Evolutionary conservation across 1,140 invertebrate genomes (phyloP).

Genomic region (Scaptodrosophila lebanonensis): DNA sequence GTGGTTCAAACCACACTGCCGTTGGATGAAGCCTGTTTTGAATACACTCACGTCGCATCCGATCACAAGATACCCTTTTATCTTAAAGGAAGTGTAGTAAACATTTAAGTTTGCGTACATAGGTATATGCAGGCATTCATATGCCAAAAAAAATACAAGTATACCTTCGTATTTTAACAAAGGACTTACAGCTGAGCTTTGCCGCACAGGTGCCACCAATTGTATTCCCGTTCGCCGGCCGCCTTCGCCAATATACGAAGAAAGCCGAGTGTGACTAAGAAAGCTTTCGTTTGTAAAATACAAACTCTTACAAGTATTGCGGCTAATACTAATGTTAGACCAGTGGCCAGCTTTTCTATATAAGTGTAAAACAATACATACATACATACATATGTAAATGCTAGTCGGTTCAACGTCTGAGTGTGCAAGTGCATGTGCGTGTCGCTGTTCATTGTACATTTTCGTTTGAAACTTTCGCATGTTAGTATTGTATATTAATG

Average conservation of each 20-base stretch:
- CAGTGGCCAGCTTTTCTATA: conserved; percentile 28
- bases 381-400: too few species aligned
- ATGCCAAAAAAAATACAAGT: too few species aligned
- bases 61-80: too few species aligned
- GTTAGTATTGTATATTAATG: conserved; percentile 42
- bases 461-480: conserved; percentile 63
- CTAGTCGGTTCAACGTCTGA: not conserved
- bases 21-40: too few species aligned
- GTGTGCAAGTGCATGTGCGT: conserved; percentile 11
- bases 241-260: conserved; percentile 27
- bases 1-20: too few species aligned
- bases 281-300: conserved; percentile 6
- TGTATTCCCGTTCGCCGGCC: conserved; percentile 6
- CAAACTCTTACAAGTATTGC: conserved; percentile 20
- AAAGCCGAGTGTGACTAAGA: conserved; percentile 38
- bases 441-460: conserved; percentile 21
- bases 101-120: too few species aligned
- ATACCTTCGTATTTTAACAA: too few species aligned
- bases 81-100: too few species aligned
- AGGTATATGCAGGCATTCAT: too few species aligned
- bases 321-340: conserved; percentile 13
- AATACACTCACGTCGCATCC: too few species aligned
- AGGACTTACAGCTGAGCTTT: not conserved
- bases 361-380: too few species aligned
- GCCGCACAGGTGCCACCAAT: conserved; percentile 3